Evolutionary conservation across 2,797 vertebrate species (phyloP).

Genomic region (Sebastolobus altivelis): DNA sequence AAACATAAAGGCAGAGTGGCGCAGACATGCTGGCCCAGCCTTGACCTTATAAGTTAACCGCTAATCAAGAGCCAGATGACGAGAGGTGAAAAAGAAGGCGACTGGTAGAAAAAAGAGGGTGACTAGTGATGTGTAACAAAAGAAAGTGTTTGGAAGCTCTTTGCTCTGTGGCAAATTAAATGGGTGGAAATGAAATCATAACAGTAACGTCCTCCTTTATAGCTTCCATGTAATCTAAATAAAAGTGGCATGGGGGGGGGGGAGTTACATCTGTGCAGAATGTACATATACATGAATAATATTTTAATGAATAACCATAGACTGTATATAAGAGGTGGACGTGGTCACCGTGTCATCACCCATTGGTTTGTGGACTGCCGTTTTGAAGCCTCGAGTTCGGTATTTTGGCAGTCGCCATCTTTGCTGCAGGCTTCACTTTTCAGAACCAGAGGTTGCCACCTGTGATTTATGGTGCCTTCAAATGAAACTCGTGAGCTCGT

Average conservation of each 20-base stretch:
- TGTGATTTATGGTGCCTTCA: neutral
- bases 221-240: neutral
- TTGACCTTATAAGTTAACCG: constrained; percentile 56
- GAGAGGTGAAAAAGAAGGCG: constrained; percentile 9
- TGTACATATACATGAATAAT: neutral
- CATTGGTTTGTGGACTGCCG: too few relatives aligned
- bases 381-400: too few relatives aligned
- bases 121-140: constrained; percentile 17
- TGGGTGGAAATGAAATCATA: neutral
- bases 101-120: neutral
- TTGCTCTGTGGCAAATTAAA: constrained; percentile 6
- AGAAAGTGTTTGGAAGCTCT: constrained; percentile 18
- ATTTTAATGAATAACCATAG: neutral
- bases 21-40: constrained; percentile 20
- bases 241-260: neutral
- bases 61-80: constrained; percentile 51
- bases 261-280: neutral
- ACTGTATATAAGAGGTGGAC: too few relatives aligned
- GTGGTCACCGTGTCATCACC: too few relatives aligned
- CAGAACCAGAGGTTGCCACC: too few relatives aligned
- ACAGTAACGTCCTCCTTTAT: neutral
- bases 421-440: too few relatives aligned
- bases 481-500: too few relatives aligned
- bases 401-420: too few relatives aligned
- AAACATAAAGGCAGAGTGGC: constrained; percentile 39